Evolutionary conservation across 1,140 invertebrate species (phyloP).

Genomic region (Drosophila miranda): DNA sequence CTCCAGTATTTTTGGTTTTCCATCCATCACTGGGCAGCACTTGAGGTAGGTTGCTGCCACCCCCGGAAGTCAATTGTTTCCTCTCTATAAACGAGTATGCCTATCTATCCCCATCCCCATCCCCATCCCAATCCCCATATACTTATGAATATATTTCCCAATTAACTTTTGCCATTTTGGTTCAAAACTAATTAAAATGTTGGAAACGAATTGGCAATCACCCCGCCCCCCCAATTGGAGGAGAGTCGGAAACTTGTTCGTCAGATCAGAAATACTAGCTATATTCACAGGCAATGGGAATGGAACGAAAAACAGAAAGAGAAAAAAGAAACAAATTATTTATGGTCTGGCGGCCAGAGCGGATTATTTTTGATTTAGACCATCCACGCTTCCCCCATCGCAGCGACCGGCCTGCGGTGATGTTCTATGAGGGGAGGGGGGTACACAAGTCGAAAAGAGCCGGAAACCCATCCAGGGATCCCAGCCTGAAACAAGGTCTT

Average conservation of each 20-base stretch:
- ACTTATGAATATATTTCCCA: conserved; percentile 43
- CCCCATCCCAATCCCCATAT: too few species aligned
- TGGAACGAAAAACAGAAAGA: conserved; percentile 8
- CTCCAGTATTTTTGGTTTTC: conserved; percentile 7
- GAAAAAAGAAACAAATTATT: conserved; percentile 47
- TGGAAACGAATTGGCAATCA: conserved; percentile 41
- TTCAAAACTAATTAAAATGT: conserved; percentile 66
- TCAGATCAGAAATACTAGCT: conserved; percentile 23
- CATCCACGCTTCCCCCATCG: conserved; percentile 36
- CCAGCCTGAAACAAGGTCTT: too few species aligned
- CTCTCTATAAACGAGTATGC: too few species aligned
- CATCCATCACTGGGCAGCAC: conserved; percentile 5
- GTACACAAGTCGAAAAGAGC: too few species aligned
- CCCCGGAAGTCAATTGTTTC: conserved; percentile 17
- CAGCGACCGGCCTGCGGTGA: conserved; percentile 7
- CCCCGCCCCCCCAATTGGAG: conserved; percentile 12
- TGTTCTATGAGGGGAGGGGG: conserved; percentile 10
- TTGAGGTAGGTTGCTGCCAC: conserved; percentile 49
- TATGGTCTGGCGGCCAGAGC: conserved; percentile 61
- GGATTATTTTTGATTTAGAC: conserved; percentile 71
- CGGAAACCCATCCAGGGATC: too few species aligned
- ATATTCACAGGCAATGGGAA: conserved; percentile 9
- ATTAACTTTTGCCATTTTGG: conserved; percentile 54
- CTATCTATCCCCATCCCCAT: too few species aligned
- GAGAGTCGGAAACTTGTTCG: conserved; percentile 44